Base-by-base conservation (phyloP, 2,888 invertebrate species). In the Platycheirus rosarum region DNA sequence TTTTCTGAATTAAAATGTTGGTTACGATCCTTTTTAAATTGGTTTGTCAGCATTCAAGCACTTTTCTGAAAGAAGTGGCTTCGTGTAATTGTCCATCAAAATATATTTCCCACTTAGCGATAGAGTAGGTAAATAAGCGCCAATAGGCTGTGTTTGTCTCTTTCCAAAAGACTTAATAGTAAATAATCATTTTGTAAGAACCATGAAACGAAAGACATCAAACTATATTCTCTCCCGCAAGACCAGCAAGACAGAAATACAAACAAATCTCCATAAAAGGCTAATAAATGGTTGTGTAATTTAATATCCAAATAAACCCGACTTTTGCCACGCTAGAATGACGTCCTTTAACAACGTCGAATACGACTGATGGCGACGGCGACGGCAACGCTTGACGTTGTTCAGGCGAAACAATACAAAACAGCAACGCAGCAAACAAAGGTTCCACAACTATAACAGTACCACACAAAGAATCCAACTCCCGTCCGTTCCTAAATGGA, bases 231-330 rank as follows among this genome's bases (percentile, higher is more conserved):
- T 32, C 40, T 62, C 32, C 42, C 16, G 20, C 35, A 55, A 20
- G 13, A 49, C 14, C 29, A 32, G 29, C 0, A 60, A 49, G 44
- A 49, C 32, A 60, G 26, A 29, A n/a, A 2, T 9, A 49, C 26
- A 8, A 29, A 51, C 55, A 57, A 74, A 71, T 63, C 76, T 44
- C 73, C 77, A 82, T 80, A 82, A 73, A 82, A 68, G 77, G 82
- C 77, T 71, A 82, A 82, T 82, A 82, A 82, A 82, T 77, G 71
- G 71, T 82, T 63, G 82, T 82, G 82, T 82, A 77, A 82, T 82
- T 82, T 82, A 71, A 82, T 82, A 82, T 77, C 82, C 77, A 82
- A 82, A 82, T 77, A 82, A 82, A 82, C 77, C 70, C 66, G 77
- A 71, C 80, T 82, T 82, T 76, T 82, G 48, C 53, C 77, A 68